These are phyloP conservation scores for Sphaerolaimus hirsutus DNA, from an alignment of 2,888 invertebrate species.

Conservation along the genomic window DNA sequence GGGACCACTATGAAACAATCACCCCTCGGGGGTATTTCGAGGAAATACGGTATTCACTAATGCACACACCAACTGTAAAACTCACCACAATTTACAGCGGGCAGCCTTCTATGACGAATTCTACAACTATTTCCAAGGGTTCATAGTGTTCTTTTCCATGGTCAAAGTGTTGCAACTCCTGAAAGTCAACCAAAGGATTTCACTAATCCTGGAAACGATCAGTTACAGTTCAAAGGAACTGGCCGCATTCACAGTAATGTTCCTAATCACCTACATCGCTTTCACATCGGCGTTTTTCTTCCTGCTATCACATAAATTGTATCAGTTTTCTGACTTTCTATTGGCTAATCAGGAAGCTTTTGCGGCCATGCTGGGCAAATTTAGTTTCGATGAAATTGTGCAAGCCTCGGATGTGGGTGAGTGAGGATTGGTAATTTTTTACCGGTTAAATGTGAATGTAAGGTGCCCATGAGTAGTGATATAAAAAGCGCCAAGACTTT, in stretches of 20 bases:
- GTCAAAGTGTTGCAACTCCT: slow-evolving; percentile 31
- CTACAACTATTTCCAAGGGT: slow-evolving; percentile 23
- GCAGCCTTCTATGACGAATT: background rate
- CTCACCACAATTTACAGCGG: too few species aligned
- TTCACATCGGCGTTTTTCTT: slow-evolving; percentile 14
- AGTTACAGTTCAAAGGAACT: slow-evolving; percentile 18
- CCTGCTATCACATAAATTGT: slow-evolving; percentile 13
- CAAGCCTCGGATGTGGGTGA: slow-evolving; percentile 7
- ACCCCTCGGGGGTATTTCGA: too few species aligned
- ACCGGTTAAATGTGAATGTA: slow-evolving; percentile 26
- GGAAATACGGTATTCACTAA: too few species aligned
- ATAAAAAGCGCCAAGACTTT: too few species aligned
- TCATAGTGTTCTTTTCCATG: slow-evolving; percentile 30
- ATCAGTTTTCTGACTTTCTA: slow-evolving; percentile 24
- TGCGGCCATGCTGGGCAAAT: slow-evolving; percentile 29
- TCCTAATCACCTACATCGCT: background rate
- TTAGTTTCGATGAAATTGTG: slow-evolving; percentile 27
- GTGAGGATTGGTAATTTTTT: slow-evolving; percentile 14
- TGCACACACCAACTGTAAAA: too few species aligned
- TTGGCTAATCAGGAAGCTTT: slow-evolving; percentile 28
- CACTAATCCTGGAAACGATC: slow-evolving; percentile 28
- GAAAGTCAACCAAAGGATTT: slow-evolving; percentile 30
- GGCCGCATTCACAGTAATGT: background rate
- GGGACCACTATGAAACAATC: too few species aligned
- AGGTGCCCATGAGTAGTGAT: too few species aligned